Base-by-base conservation (phyloP, 2,797 vertebrate genomes). In the Holocentrus rufus region DNA sequence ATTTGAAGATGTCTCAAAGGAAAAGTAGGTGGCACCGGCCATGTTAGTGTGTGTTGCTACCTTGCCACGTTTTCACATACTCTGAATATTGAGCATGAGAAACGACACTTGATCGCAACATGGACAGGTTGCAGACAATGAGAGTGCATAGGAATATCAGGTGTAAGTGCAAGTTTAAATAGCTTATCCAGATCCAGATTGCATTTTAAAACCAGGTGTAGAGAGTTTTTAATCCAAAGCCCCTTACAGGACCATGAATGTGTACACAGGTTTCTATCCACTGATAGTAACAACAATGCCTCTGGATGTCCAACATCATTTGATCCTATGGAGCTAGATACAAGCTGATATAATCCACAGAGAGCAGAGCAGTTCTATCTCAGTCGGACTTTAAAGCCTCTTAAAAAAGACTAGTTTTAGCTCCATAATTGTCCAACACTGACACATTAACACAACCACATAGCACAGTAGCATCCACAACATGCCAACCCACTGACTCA, bases 391-490 rank as follows among this genome's bases (percentile, higher is more conserved):
- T 42, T 15, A 42, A 7, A 36, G 7, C 34, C 34, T 36, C 34
- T 36, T 36, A 36, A 36, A 36, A 36, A 7, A 36, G 25, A 36
- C 39, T 42, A 42, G 14, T 42, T 42, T 42, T 13, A 42, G 11
- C 49, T 20, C 49, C 3, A 9, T n/a, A 34, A 44, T 36, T 55
- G 7, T 56, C 9, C 3, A 27, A 27, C 25, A 11, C 9, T 20
- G 49, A 81, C 60, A 81, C 34, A 49, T 1, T 53, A 17, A 30
- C 47, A 82, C 56, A 79, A 59, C 68, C 66, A 60, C 30, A 7
- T 27, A 74, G 53, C 74, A 30, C 22, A 60, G 49, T 62, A 46
- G 62, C 65, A 27, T 30, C n/a, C 69, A 82, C 74, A 62, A 69
- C 69, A 81, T 78, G 74, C 75, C 36, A 50, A 56, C 15, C 3